Evolutionary conservation across 2,797 vertebrate genomes (phyloP).

Genomic region (Channa striata): DNA sequence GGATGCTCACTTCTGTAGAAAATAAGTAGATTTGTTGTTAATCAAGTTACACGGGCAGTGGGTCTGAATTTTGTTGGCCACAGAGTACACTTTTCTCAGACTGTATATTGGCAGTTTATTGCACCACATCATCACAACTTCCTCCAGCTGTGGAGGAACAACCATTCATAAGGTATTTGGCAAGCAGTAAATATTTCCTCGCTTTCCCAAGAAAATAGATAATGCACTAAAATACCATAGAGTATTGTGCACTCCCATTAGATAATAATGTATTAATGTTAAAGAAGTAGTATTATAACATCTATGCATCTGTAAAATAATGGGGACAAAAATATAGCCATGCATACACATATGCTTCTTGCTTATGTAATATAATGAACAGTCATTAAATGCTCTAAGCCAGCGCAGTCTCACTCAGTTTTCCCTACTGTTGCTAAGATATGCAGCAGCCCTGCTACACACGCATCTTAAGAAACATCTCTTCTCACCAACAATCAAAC

Average conservation of each 20-base stretch:
- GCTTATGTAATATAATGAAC: background rate
- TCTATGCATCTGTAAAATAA: too few species aligned
- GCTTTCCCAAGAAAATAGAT: background rate
- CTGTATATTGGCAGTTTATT: background rate
- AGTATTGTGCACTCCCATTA: background rate
- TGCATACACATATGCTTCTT: background rate
- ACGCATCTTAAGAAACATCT: too few species aligned
- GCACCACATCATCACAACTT: background rate
- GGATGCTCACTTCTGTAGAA: background rate
- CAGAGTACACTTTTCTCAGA: background rate
- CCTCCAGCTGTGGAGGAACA: background rate
- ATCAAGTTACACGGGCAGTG: background rate
- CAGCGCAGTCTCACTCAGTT: too few species aligned
- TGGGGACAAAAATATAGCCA: background rate
- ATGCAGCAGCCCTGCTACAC: too few species aligned
- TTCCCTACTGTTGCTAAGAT: too few species aligned
- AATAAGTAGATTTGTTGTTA: constrained; percentile 9
- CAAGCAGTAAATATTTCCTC: background rate
- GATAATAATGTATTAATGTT: too few species aligned
- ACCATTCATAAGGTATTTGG: background rate
- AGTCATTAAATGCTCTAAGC: background rate
- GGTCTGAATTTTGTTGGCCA: background rate
- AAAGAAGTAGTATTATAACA: background rate
- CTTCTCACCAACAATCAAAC: too few species aligned
- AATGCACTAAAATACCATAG: too few species aligned